A percentile compares a stretch with the other conserved stretches of the same genome.
phyloP scores from a whole-genome alignment of 92 coral and sea anemone species.

The Hydrozoanthus gracilis region DNA sequence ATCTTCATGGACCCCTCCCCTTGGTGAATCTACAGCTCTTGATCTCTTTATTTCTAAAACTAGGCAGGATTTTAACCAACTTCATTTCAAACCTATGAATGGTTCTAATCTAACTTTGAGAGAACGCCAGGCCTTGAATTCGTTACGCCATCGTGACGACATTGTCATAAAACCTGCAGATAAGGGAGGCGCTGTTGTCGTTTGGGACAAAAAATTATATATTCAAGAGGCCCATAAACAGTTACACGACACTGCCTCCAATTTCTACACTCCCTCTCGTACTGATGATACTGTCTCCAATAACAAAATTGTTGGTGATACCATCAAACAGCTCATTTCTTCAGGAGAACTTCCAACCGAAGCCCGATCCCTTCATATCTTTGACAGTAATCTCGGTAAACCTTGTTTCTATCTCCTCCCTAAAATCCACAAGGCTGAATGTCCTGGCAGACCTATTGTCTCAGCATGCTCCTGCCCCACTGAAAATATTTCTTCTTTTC shows the following conservation, averaged over 20 bases:
- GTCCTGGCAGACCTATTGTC: slow-evolving; percentile 62
- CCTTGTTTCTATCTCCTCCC: slow-evolving; percentile 50
- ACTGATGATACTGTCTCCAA: slow-evolving; percentile 5
- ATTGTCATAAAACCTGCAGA: too few relatives aligned
- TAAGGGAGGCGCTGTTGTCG: slow-evolving; percentile 7
- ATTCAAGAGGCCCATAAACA: background rate
- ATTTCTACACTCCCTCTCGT: background rate
- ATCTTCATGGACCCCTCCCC: background rate
- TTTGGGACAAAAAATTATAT: background rate
- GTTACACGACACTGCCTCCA: background rate
- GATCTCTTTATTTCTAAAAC: background rate
- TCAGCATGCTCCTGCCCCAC: slow-evolving; percentile 50
- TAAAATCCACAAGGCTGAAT: slow-evolving; percentile 55
- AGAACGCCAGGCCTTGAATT: background rate
- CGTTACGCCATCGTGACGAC: background rate
- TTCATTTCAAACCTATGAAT: background rate
- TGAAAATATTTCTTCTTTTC: slow-evolving; percentile 28
- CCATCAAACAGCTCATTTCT: background rate
- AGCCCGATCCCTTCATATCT: background rate
- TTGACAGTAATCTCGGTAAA: slow-evolving; percentile 7
- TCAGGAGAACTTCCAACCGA: background rate
- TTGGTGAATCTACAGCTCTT: background rate
- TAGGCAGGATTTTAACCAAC: background rate
- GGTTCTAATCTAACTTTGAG: background rate
- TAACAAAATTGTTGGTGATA: background rate